Evolutionary conservation across 1,140 invertebrate species (phyloP), one percentile per base, ranked within the genome.

Genomic region (Notospermus geniculatus): DNA sequence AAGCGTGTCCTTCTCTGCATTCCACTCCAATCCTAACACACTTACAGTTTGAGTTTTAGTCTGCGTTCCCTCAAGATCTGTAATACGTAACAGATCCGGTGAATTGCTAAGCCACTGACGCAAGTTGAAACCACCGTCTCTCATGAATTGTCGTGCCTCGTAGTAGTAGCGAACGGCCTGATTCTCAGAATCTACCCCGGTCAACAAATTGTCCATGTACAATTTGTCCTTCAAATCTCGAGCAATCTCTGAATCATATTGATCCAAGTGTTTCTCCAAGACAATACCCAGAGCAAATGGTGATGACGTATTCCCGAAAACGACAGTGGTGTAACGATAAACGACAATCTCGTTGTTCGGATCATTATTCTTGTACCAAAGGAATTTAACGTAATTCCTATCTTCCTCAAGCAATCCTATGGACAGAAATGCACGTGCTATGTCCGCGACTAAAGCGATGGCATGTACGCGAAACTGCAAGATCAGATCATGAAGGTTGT

Each of bases 291-390:
- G 39, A 11, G 39, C 19, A 19, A 43, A 43, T 43, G 39, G 39
- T 11, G 11, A 13, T 19, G 39, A 11, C 39, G 39, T 43, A 43
- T 11, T 13, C 19, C 39, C 39, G 19, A 43, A 43, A 13, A 43
- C 19, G 39, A 43, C 39, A 43, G 39, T 43, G 19, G 11, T 43
- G 19, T 43, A 19, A 13, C 19, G 39, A 19, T 43, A 43, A 13
- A 19, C 11, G 39, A 43, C 39, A 19, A 43, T 43, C 11, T 19
- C 39, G 11, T 43, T 43, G 11, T 11, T 23, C n/a, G 46, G n/a
- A 50, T 50, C 46, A 27, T 50, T 50, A 50, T 50, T n/a, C n/a
- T 50, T 5, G n/a, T 7, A 50, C 46, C 46, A 50, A 5, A 50
- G 46, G n/a, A 50, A 50, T 9, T 27, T 19, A 9, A 50, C n/a